Evolutionary conservation across 2,888 invertebrate species (phyloP).

Genomic region (Lasius platythorax): DNA sequence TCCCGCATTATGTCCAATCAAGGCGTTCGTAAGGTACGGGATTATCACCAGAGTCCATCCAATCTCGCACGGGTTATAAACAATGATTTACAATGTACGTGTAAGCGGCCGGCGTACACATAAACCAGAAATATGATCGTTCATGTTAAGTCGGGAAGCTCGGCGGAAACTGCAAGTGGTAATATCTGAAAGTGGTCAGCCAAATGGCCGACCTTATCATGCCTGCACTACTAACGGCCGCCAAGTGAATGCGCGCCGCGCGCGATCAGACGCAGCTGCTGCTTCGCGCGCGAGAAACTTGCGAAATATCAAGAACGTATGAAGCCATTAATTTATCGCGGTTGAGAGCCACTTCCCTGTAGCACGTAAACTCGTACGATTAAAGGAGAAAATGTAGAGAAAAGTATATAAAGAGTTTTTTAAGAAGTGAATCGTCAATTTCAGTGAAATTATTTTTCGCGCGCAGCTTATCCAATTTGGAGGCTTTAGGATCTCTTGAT

Average conservation of each 20-base stretch:
- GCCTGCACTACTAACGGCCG: slow-evolving; percentile 62
- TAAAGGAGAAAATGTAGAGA: not conserved
- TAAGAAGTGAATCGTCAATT: too few relatives aligned
- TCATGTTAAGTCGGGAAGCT: slow-evolving; percentile 38
- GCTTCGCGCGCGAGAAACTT: slow-evolving; percentile 8
- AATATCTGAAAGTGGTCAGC: slow-evolving; percentile 66
- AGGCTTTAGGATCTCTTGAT: not conserved
- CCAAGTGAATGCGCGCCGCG: slow-evolving; percentile 58
- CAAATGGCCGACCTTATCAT: slow-evolving; percentile 67
- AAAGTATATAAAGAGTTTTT: not conserved
- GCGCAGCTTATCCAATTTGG: not conserved
- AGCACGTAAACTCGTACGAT: not conserved
- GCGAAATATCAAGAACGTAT: slow-evolving; percentile 3
- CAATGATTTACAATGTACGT: slow-evolving; percentile 47
- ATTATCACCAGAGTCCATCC: slow-evolving; percentile 34
- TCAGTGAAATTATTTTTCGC: not conserved
- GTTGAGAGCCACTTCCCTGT: not conserved
- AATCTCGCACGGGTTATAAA: slow-evolving; percentile 42
- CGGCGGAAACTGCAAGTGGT: slow-evolving; percentile 59
- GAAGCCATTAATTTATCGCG: slow-evolving; percentile 15
- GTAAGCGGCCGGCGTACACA: slow-evolving; percentile 1
- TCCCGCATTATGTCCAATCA: not conserved
- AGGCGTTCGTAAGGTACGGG: not conserved
- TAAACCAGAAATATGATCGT: slow-evolving; percentile 46
- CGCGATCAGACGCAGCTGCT: slow-evolving; percentile 57